Base-by-base conservation (phyloP, 2,888 invertebrate genomes). In the Panorpa germanica region DNA sequence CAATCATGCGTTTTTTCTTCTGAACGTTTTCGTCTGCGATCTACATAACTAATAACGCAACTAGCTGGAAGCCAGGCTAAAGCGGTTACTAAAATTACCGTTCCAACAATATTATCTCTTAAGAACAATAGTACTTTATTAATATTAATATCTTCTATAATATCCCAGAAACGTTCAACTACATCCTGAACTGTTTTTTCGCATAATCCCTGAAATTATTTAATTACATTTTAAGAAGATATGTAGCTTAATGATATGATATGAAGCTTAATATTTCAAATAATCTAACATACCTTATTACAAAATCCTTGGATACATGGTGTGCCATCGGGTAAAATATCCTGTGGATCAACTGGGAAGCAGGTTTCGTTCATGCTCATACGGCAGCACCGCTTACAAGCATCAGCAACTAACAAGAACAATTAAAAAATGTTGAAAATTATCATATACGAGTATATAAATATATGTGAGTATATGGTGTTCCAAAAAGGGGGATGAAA, bases 221-320 rank as follows among this genome's bases (percentile, higher is more conserved):
- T 18, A 20, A 23, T 26, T 6, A 10, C 10, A 17, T 12, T 20
- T 21, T 21, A n/a, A 20, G 10, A 11, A 9, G 6, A 7, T 8
- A 10, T 15, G n/a, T n/a, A n/a, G n/a, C n/a, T 17, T 20, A 30
- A 20, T 26, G n/a, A 26, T 15, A 9, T 17, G 10, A 28, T 9
- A 10, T 7, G 15, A 18, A 33, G 17, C 20, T 16, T 6, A 2
- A 10, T 20, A 32, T 26, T 15, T 25, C 24, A 7, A 30, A 23
- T 9, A 29, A 18, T 10, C 14, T 14, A 19, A 28, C 41, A 43
- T 50, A 82, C 83, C 64, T 83, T 83, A 53, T 88, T 88, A 48
- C 95, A 96, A 53, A 90, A 88, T 22, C 95, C 95, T 59, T 91
- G 88, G 44, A 91, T 82, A 48, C 96, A 96, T 0, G 91, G 90